Percentiles rank a stretch among this genome's conserved stretches.
Evolutionary conservation across 2,888 invertebrate genomes (phyloP).

Genomic region (Buathra laborator): DNA sequence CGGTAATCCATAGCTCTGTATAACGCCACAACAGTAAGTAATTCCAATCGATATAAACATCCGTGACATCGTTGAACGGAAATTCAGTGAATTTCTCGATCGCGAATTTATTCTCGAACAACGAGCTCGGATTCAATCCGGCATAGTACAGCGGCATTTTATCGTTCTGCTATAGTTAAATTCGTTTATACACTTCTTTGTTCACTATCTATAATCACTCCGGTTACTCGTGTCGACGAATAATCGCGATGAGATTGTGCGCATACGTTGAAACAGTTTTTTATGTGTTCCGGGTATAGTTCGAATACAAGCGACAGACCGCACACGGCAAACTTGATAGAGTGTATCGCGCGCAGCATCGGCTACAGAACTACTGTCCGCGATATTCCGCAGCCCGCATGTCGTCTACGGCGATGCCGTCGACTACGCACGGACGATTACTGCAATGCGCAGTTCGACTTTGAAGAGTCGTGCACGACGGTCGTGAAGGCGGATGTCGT

Average conservation of each 20-base stretch:
- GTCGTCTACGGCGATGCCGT: conserved; percentile 49
- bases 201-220: not conserved
- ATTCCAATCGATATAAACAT: conserved; percentile 82
- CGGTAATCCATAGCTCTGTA: conserved; percentile 76
- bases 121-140: conserved; percentile 59
- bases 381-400: conserved; percentile 48
- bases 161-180: not conserved
- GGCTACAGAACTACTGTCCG: conserved; percentile 42
- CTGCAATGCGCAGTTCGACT: conserved; percentile 72
- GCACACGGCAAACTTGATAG: not conserved
- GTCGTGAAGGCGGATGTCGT: conserved; percentile 30
- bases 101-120: conserved; percentile 48
- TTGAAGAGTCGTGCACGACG: conserved; percentile 59
- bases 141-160: conserved; percentile 62
- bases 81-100: conserved; percentile 70
- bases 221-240: not conserved
- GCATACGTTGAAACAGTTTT: not conserved
- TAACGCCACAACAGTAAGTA: conserved; percentile 81
- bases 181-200: not conserved
- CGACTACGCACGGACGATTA: conserved; percentile 70
- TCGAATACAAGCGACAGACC: not conserved
- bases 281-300: not conserved
- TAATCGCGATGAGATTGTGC: not conserved
- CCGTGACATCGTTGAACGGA: conserved; percentile 72
- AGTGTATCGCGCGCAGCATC: conserved; percentile 55